Evolutionary conservation across 2,888 invertebrate genomes (phyloP).

Genomic region (Clepsis dumicolana): DNA sequence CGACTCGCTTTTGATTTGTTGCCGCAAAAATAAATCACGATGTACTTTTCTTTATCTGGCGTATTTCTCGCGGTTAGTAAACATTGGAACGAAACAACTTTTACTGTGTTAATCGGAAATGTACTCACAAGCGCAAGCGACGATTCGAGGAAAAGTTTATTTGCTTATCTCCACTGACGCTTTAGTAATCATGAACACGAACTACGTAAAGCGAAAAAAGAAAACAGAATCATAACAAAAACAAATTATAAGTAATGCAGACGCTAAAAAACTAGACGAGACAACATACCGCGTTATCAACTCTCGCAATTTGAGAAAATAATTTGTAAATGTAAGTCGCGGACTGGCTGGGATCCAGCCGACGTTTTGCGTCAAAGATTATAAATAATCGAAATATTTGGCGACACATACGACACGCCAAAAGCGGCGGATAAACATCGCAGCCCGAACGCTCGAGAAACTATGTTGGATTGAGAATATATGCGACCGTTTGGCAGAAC

Average conservation of each 20-base stretch:
- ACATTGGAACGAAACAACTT: slow-evolving; percentile 3
- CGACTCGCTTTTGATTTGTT: too few species aligned
- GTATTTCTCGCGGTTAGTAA: neutral
- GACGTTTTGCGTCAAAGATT: slow-evolving; percentile 65
- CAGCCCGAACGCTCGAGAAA: slow-evolving; percentile 25
- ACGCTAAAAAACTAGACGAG: slow-evolving; percentile 20
- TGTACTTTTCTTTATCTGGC: neutral
- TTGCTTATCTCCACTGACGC: neutral
- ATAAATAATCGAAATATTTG: slow-evolving; percentile 71
- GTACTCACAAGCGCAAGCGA: neutral
- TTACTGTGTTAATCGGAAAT: neutral
- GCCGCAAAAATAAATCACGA: neutral
- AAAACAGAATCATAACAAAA: slow-evolving; percentile 18
- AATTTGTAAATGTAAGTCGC: slow-evolving; percentile 20
- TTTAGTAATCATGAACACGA: neutral
- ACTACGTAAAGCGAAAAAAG: slow-evolving; percentile 2
- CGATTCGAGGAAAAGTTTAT: neutral
- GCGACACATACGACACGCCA: slow-evolving; percentile 55
- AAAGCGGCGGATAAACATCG: slow-evolving; percentile 34
- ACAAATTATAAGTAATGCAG: neutral
- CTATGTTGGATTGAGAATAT: slow-evolving; percentile 28
- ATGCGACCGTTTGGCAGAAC: slow-evolving; percentile 33
- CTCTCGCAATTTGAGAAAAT: slow-evolving; percentile 17
- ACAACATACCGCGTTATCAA: slow-evolving; percentile 13
- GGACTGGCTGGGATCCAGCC: slow-evolving; percentile 67